phyloP scores from a whole-genome alignment of 2,888 invertebrate species.

The Nudaria mundana region DNA sequence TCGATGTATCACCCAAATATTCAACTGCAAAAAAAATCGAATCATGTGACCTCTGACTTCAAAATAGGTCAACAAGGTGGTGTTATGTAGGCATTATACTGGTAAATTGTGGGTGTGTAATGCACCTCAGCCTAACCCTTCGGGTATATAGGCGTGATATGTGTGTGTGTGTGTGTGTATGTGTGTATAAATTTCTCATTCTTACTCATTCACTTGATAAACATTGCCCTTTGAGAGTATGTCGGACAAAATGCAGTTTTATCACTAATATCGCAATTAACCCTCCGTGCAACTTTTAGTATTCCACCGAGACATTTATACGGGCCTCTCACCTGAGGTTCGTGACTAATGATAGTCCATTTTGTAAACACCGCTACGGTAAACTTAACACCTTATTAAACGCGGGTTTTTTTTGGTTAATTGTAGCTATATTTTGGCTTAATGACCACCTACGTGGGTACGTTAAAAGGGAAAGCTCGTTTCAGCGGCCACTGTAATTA shows the following conservation, averaged over 20 bases:
- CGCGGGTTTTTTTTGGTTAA: slow-evolving; percentile 72
- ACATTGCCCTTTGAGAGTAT: no score
- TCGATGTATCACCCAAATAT: no score
- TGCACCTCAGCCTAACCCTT: no score
- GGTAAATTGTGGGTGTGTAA: no score
- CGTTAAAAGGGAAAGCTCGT: slow-evolving; percentile 69
- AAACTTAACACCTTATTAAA: slow-evolving; percentile 76
- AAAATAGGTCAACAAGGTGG: no score
- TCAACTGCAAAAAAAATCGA: no score
- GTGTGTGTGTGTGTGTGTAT: no score
- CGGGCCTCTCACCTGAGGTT: slow-evolving; percentile 28
- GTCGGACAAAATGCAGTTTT: background rate
- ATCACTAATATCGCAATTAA: slow-evolving; percentile 9
- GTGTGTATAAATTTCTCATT: no score
- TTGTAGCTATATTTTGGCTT: slow-evolving; percentile 71
- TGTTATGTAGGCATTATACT: no score
- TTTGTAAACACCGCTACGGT: slow-evolving; percentile 58
- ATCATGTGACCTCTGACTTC: no score
- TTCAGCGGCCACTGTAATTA: slow-evolving; percentile 59
- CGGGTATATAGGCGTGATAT: no score
- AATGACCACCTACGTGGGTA: slow-evolving; percentile 64
- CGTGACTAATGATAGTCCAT: slow-evolving; percentile 63
- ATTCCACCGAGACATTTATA: slow-evolving; percentile 26
- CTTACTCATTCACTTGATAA: no score
- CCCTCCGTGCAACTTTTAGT: slow-evolving; percentile 16